Evolutionary conservation across 2,797 vertebrate genomes (phyloP), one percentile per base, ranked within the genome.

Genomic region (Manis crassicaudata): DNA sequence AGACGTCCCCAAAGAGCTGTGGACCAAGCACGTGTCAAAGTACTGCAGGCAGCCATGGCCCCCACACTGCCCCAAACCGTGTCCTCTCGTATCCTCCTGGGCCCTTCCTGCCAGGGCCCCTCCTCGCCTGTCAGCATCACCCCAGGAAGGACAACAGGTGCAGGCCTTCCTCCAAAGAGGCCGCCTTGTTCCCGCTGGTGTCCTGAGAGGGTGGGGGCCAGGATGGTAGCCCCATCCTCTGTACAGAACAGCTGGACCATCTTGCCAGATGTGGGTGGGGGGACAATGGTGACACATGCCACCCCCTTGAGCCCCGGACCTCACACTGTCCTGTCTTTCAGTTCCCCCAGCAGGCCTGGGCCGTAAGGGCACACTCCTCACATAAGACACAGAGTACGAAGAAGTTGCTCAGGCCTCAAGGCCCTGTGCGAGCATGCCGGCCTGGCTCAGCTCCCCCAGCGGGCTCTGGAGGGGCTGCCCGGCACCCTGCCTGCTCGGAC

Each of bases 1-100:
- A 99, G 85, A 99, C 98, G 1, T 99, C 98, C 95, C 98, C 98
- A 67, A 98, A 99, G 94, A 99, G 98, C 98, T 99, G 97, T 73
- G 86, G 20, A 93, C 90, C 86, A 76, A 97, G 87, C 54, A 96
- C 37, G 90, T 25, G 58, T 92, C 87, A 96, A 82, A 17, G 1
- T 0, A 23, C 35, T 27, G 21, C 7, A 17, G 37, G 32, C 37
- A 3, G 11, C 10, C 3, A 1, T 12, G 46, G 16, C 29, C 81
- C 29, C 13, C 13, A 0, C n/a, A 29, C 29, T n/a, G 16, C 20
- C 37, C 77, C 21, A 29, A 46, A 32, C 2, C 2, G 76, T 29
- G 40, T 10, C 67, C 37, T 58, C 18, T 1, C 18, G 11, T 8
- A 16, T n/a, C 21, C 18, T 43, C 77, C 46, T 4, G 6, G 63